phyloP scores from a whole-genome alignment of 2,113 vertebrate species.

The Eira barbara region DNA sequence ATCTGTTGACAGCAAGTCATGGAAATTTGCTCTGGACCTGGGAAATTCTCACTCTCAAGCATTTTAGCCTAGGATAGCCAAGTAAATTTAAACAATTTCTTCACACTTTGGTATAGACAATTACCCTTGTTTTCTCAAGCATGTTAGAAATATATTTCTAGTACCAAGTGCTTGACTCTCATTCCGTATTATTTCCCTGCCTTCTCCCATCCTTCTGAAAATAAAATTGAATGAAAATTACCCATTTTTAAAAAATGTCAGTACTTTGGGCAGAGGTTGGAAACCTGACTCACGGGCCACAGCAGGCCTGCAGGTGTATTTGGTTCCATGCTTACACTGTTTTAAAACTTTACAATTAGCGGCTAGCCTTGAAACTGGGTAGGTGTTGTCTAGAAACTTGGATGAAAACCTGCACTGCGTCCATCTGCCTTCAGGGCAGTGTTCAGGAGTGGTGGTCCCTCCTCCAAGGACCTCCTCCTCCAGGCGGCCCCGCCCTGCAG shows the following conservation, averaged over 20 bases:
- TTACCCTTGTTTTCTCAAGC: not conserved
- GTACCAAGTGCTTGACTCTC: not conserved
- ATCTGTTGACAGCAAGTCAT: not conserved
- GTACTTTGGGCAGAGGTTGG: not conserved
- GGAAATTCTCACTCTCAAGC: not conserved
- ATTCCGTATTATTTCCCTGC: not conserved
- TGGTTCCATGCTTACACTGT: not conserved
- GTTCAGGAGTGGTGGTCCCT: not conserved
- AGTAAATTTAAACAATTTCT: not conserved
- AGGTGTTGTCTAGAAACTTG: not conserved
- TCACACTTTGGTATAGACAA: not conserved
- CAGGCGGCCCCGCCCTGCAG: accelerated
- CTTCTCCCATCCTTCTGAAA: not conserved
- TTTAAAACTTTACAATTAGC: not conserved
- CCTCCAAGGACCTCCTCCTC: not conserved
- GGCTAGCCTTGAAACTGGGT: not conserved
- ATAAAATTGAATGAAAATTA: not conserved
- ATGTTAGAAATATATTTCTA: not conserved
- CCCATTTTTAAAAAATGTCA: not conserved
- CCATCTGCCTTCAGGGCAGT: accelerated
- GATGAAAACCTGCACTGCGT: not conserved
- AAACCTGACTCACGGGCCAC: not conserved
- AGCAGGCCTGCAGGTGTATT: not conserved
- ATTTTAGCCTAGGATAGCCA: not conserved
- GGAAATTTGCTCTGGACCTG: not conserved